These are phyloP conservation scores for Hydrozoanthus gracilis DNA, from an alignment of 92 coral and sea anemone genomes.

Conservation along the genomic window DNA sequence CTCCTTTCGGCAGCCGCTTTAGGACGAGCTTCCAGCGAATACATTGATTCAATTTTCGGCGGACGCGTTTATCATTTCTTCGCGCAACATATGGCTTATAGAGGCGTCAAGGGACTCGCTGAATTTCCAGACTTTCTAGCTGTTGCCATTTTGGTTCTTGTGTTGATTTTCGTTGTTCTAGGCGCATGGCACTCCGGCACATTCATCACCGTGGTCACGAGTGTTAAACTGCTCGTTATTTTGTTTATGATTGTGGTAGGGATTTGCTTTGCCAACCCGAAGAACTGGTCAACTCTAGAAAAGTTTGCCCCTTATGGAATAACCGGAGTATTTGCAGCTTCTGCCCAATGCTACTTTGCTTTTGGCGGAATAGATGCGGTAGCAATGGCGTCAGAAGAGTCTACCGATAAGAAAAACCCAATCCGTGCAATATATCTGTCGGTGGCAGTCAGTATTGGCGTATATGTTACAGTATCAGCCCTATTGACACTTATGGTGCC, in stretches of 20 bases:
- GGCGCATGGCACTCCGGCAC: conserved; percentile 68
- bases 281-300: conserved; percentile 75
- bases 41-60: conserved; percentile 50
- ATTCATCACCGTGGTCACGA: conserved; percentile 60
- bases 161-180: conserved; percentile 57
- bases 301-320: conserved; percentile 89
- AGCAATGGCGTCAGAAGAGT: conserved; percentile 85
- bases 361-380: conserved; percentile 81
- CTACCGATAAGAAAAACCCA: conserved; percentile 59
- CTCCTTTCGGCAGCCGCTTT: conserved; percentile 44
- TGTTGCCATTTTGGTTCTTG: conserved; percentile 47
- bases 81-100: conserved; percentile 6
- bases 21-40: conserved; percentile 67
- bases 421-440: conserved; percentile 63
- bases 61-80: conserved; percentile 37
- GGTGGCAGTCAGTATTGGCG: conserved; percentile 57
- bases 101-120: conserved; percentile 56
- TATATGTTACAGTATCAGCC: conserved; percentile 61
- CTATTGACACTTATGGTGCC: conserved; percentile 81
- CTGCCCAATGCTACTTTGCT: conserved; percentile 79
- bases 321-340: conserved; percentile 72
- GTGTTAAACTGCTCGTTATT: conserved; percentile 62
- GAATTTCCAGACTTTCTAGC: conserved; percentile 80
- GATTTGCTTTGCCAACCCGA: conserved; percentile 50
- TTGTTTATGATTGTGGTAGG: conserved; percentile 65